These are phyloP conservation scores for Schrankia costaestrigalis DNA, from an alignment of 2,888 invertebrate genomes.

Conservation along the genomic window DNA sequence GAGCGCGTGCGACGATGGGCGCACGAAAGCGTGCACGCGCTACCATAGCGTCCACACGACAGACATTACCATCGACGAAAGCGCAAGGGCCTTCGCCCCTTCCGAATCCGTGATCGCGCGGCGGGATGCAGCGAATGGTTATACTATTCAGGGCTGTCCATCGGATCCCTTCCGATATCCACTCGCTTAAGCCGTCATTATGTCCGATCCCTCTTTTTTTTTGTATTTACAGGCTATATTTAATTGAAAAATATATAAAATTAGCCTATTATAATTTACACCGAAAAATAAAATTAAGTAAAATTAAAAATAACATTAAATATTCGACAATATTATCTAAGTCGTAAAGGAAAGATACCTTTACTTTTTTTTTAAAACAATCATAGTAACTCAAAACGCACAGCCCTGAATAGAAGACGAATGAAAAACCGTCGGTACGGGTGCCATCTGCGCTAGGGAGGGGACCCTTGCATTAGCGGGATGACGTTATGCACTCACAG, in stretches of 20 bases:
- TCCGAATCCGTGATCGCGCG: slow-evolving; percentile 74
- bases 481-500: slow-evolving; percentile 77
- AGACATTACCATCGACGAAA: slow-evolving; percentile 64
- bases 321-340: too few relatives aligned
- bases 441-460: slow-evolving; percentile 74
- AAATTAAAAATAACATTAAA: too few relatives aligned
- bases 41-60: slow-evolving; percentile 69
- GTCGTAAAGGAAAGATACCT: background rate
- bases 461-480: slow-evolving; percentile 75
- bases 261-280: too few relatives aligned
- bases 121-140: slow-evolving; percentile 75
- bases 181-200: background rate
- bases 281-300: too few relatives aligned
- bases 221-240: too few relatives aligned
- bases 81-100: slow-evolving; percentile 74
- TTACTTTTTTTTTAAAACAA: background rate
- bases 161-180: background rate
- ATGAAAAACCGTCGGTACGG: slow-evolving; percentile 69
- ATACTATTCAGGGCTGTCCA: slow-evolving; percentile 53
- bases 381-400: slow-evolving; percentile 1
- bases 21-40: slow-evolving; percentile 66
- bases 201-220: too few relatives aligned
- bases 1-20: slow-evolving; percentile 50
- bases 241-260: too few relatives aligned
- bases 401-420: slow-evolving; percentile 50